phyloP scores from a whole-genome alignment of 1,140 invertebrate species.

The Helicoverpa armigera region DNA sequence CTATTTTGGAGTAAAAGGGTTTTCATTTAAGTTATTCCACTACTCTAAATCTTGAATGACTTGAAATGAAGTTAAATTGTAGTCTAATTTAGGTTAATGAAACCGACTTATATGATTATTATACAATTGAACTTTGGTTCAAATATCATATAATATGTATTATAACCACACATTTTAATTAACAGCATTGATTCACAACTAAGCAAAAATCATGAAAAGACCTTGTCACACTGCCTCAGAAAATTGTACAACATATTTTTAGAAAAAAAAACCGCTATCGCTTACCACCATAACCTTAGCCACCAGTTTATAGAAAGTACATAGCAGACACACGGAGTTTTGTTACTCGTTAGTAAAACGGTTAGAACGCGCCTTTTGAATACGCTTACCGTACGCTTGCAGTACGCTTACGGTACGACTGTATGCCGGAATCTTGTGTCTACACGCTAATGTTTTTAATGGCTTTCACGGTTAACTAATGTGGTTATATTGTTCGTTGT shows the following conservation, averaged over 20 bases:
- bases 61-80: no score
- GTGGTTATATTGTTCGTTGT: constrained; percentile 30
- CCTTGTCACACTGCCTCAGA: no score
- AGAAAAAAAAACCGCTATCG: not conserved
- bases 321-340: constrained; percentile 18
- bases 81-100: no score
- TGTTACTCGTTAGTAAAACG: constrained; percentile 38
- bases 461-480: constrained; percentile 23
- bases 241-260: no score
- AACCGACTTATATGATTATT: no score
- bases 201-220: no score
- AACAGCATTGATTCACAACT: no score
- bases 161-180: no score
- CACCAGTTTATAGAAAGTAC: constrained; percentile 30
- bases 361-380: constrained; percentile 33
- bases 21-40: not conserved
- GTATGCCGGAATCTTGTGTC: constrained; percentile 1
- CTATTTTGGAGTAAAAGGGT: not conserved
- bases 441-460: constrained; percentile 32
- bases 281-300: not conserved
- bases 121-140: no score
- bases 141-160: no score
- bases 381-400: constrained; percentile 25
- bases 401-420: not conserved
- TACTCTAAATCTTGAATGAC: not conserved